phyloP scores from a whole-genome alignment of 1,140 invertebrate species.

The Homalodisca vitripennis region DNA sequence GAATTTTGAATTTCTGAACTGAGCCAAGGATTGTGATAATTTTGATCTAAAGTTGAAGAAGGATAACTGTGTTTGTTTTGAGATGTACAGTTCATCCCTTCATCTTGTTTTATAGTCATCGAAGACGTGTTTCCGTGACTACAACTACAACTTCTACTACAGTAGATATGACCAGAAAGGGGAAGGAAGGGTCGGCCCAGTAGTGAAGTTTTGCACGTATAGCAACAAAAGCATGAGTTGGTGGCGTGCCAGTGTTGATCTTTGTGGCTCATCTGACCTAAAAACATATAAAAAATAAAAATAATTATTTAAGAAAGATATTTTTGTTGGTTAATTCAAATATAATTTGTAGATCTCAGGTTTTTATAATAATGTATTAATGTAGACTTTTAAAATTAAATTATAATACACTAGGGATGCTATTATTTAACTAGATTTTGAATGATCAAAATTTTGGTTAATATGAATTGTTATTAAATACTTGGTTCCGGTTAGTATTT shows the following conservation, averaged over 20 bases:
- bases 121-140: conserved; percentile 76
- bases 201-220: conserved; percentile 84
- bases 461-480: too few species aligned
- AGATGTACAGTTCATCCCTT: conserved; percentile 81
- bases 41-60: conserved; percentile 37
- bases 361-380: too few species aligned
- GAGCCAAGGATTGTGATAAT: conserved; percentile 46
- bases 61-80: conserved; percentile 30
- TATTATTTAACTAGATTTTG: too few species aligned
- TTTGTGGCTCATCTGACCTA: conserved; percentile 94
- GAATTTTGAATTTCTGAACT: conserved; percentile 49
- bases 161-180: conserved; percentile 90
- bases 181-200: conserved; percentile 93
- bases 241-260: conserved; percentile 98
- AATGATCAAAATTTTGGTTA: too few species aligned
- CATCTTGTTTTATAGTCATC: conserved; percentile 28
- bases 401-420: too few species aligned
- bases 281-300: not conserved
- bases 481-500: too few species aligned
- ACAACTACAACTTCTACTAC: conserved; percentile 89
- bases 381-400: too few species aligned
- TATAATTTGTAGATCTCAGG: too few species aligned
- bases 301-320: too few species aligned
- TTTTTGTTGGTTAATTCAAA: too few species aligned
- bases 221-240: conserved; percentile 93